These are phyloP conservation scores for Danionella dracula DNA, from an alignment of 2,797 vertebrate species.

Conservation along the genomic window DNA sequence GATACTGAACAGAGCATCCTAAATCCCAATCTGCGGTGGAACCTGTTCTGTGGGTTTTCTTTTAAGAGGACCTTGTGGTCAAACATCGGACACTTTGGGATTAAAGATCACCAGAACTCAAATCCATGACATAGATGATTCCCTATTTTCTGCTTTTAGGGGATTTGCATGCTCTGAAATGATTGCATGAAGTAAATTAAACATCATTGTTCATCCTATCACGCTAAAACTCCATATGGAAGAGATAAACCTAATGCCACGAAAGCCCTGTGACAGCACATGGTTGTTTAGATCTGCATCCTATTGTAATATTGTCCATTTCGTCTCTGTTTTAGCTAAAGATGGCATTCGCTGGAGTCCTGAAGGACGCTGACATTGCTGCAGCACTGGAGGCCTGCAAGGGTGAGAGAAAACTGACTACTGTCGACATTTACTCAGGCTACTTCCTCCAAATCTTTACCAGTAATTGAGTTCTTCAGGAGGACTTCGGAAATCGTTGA, in stretches of 20 bases:
- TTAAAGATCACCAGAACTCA: constrained; percentile 17
- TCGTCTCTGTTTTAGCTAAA: constrained; percentile 50
- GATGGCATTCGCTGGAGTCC: constrained; percentile 72
- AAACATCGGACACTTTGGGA: constrained; percentile 27
- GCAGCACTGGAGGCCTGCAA: constrained; percentile 77
- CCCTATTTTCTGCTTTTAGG: background rate
- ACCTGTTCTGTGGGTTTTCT: background rate
- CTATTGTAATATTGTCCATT: background rate
- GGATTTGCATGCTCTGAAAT: background rate
- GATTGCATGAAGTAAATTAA: background rate
- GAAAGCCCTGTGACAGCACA: no score
- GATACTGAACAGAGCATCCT: background rate
- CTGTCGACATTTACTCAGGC: background rate
- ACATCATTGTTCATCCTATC: background rate
- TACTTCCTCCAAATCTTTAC: no score
- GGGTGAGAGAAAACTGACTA: constrained; percentile 56
- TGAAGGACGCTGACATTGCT: constrained; percentile 71
- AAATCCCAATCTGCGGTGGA: constrained; percentile 13
- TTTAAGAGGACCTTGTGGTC: constrained; percentile 21
- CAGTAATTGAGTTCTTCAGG: no score
- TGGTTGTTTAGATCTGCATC: background rate
- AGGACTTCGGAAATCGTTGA: no score
- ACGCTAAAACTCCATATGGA: background rate
- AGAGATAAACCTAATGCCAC: background rate
- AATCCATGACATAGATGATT: background rate